Evolutionary conservation across 2,888 invertebrate genomes (phyloP).

Genomic region (Chloromyia formosa): DNA sequence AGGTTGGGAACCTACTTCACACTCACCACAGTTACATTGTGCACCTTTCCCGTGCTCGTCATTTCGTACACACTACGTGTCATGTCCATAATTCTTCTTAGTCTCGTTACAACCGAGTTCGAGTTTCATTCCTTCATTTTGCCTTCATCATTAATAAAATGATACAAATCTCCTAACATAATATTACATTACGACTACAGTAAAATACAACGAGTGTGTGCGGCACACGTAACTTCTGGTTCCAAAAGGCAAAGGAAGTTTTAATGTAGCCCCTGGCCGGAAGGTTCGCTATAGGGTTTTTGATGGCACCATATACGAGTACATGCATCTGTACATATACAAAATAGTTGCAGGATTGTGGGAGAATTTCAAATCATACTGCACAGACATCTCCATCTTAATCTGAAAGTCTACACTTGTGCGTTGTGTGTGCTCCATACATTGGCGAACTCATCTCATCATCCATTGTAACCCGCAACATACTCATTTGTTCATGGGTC

Average conservation of each 20-base stretch:
- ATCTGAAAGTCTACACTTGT: background rate
- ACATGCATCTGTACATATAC: too few species aligned
- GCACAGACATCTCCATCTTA: conserved; percentile 19
- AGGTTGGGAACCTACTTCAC: too few species aligned
- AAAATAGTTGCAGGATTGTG: background rate
- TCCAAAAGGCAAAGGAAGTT: background rate
- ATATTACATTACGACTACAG: conserved; percentile 21
- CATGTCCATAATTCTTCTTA: conserved; percentile 29
- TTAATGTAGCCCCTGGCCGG: background rate
- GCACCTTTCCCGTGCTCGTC: background rate
- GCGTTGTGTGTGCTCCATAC: background rate
- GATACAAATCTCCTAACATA: conserved; percentile 42
- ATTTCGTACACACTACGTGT: conserved; percentile 4
- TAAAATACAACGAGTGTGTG: background rate
- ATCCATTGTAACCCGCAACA: conserved; percentile 12
- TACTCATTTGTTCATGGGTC: conserved; percentile 35
- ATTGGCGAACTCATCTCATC: conserved; percentile 17
- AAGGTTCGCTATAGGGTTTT: too few species aligned
- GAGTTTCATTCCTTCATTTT: conserved; percentile 18
- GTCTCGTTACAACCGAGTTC: conserved; percentile 20
- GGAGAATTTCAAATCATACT: background rate
- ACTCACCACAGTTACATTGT: background rate
- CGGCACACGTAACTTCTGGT: background rate
- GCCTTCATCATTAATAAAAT: conserved; percentile 42
- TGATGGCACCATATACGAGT: too few species aligned